Conservation (phyloP, 92 coral and sea anemone species). For the Anthopleura xanthogrammica region DNA sequence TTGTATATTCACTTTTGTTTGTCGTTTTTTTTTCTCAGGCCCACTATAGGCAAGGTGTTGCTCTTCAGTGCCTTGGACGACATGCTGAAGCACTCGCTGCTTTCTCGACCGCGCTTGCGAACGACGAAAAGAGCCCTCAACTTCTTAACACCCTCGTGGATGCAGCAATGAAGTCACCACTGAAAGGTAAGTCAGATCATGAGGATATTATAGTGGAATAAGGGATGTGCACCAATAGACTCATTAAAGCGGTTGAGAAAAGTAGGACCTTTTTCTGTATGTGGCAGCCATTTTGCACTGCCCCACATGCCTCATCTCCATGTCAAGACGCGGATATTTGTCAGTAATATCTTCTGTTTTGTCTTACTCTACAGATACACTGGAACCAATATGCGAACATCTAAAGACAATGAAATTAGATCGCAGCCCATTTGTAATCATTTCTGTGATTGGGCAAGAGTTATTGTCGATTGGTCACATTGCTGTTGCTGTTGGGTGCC, state of each 20-base stretch:
- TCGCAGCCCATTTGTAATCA: constrained; percentile 92
- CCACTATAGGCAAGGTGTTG: constrained; percentile 97
- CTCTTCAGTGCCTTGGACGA: constrained; percentile 97
- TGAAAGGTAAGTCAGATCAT: constrained; percentile 63
- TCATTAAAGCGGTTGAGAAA: too few species aligned
- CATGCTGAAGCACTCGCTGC: constrained; percentile 97
- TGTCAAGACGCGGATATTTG: too few species aligned
- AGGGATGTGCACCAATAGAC: too few species aligned
- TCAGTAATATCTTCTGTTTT: not conserved
- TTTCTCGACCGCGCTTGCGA: constrained; percentile 96
- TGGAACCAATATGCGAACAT: constrained; percentile 75
- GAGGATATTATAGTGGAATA: not conserved
- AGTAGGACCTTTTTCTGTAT: too few species aligned
- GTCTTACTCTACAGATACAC: constrained; percentile 49
- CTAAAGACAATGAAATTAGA: constrained; percentile 85
- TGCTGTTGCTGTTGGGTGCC: constrained; percentile 85
- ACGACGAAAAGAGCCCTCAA: constrained; percentile 97
- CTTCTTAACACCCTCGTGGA: constrained; percentile 78
- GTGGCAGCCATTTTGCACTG: too few species aligned
- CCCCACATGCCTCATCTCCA: too few species aligned
- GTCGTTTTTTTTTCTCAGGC: constrained; percentile 66
- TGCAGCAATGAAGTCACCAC: constrained; percentile 93
- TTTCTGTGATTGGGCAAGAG: constrained; percentile 97
- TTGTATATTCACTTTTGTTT: not conserved
- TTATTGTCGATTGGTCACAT: constrained; percentile 80